Evolutionary conservation across 2,113 vertebrate genomes (phyloP).

Genomic region (Thunnus maccoyii): DNA sequence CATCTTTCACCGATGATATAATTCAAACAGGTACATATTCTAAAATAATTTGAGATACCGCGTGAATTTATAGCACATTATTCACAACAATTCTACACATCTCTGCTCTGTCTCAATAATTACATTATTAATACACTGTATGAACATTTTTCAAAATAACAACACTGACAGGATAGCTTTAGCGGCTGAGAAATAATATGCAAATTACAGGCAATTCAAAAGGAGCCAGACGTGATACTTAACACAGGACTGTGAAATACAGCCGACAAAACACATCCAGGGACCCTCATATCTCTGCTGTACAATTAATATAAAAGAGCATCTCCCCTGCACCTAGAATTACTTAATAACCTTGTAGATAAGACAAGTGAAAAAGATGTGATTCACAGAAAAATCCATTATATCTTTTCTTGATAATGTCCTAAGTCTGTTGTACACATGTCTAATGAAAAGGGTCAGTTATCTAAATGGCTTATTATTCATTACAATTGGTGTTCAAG

Average conservation of each 20-base stretch:
- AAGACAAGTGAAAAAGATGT: conserved; percentile 34
- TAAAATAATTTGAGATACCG: conserved; percentile 22
- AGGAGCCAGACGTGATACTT: conserved; percentile 50
- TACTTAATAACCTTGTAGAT: conserved; percentile 62
- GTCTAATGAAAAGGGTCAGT: conserved; percentile 63
- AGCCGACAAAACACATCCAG: conserved; percentile 37
- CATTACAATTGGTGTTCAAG: conserved; percentile 42
- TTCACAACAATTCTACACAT: conserved; percentile 5
- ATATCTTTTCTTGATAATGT: conserved; percentile 56
- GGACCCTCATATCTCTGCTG: conserved; percentile 29
- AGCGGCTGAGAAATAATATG: conserved; percentile 60
- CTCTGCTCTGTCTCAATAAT: conserved; percentile 7
- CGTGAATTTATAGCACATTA: conserved; percentile 11
- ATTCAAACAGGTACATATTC: conserved; percentile 34
- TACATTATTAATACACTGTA: conserved; percentile 42
- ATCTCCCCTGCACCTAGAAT: conserved; percentile 45
- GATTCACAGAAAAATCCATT: conserved; percentile 44
- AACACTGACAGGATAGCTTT: conserved; percentile 42
- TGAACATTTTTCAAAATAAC: conserved; percentile 40
- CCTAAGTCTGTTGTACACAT: conserved; percentile 37
- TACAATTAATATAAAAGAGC: conserved; percentile 48
- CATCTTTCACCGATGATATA: conserved; percentile 26
- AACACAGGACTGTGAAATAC: conserved; percentile 57
- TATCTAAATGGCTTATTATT: conserved; percentile 67
- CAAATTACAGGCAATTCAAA: conserved; percentile 66